A percentile compares a stretch with the other conserved stretches of the same genome.
These are phyloP conservation scores for Microcaecilia unicolor DNA, from an alignment of 2,797 vertebrate species.

Conservation along the genomic window DNA sequence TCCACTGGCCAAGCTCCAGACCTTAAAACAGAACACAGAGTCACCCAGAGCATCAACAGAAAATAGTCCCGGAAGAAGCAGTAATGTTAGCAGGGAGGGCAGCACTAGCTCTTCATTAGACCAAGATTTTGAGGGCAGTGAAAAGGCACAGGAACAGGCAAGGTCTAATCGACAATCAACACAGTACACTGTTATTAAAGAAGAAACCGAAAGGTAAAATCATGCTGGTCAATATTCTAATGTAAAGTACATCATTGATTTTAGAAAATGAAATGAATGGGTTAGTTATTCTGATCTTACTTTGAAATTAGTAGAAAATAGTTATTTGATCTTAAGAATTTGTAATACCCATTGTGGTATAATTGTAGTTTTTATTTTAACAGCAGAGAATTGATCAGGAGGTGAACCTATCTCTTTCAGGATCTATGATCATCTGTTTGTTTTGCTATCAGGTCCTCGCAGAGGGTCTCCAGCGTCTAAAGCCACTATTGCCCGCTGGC, in stretches of 20 bases:
- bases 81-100: conserved; percentile 68
- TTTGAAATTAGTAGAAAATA: too few species aligned
- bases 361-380: too few species aligned
- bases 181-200: conserved; percentile 36
- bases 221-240: background rate
- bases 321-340: too few species aligned
- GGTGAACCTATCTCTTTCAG: too few species aligned
- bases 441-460: too few species aligned
- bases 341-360: too few species aligned
- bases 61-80: conserved; percentile 80
- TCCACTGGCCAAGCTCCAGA: conserved; percentile 89
- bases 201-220: conserved; percentile 51
- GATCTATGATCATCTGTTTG: too few species aligned
- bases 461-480: too few species aligned
- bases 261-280: too few species aligned
- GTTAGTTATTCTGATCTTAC: too few species aligned
- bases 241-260: background rate
- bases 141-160: conserved; percentile 31
- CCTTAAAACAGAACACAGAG: conserved; percentile 88
- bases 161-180: conserved; percentile 19
- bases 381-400: too few species aligned
- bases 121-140: conserved; percentile 56
- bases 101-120: conserved; percentile 83
- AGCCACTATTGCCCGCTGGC: too few species aligned
- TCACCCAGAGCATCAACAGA: conserved; percentile 61